These are phyloP conservation scores for Cyanocitta stelleri DNA, from an alignment of 2,113 vertebrate species.

Conservation along the genomic window DNA sequence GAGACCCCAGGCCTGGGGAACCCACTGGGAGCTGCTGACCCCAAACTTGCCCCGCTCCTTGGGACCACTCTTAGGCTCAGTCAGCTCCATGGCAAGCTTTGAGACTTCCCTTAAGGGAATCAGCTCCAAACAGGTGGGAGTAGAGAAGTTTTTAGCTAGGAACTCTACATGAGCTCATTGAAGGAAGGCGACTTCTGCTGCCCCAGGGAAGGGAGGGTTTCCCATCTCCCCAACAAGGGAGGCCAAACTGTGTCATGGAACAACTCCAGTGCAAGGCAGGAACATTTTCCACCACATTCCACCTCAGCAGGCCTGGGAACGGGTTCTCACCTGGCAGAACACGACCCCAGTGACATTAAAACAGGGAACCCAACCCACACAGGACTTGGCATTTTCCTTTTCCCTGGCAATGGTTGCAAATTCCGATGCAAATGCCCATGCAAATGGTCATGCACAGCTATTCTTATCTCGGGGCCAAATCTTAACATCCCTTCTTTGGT, in stretches of 20 bases:
- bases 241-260: not conserved
- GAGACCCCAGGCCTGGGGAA: not conserved
- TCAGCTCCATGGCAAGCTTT: not conserved
- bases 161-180: not conserved
- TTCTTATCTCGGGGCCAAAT: constrained; percentile 1
- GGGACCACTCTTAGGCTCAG: not conserved
- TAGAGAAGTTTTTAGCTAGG: not conserved
- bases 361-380: not conserved
- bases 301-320: not conserved
- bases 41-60: not conserved
- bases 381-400: not conserved
- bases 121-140: not conserved
- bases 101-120: not conserved
- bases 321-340: not conserved
- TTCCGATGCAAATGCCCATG: not conserved
- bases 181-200: not conserved
- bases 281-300: not conserved
- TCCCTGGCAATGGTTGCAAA: not conserved
- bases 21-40: not conserved
- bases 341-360: not conserved
- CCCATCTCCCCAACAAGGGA: not conserved
- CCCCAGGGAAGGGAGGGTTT: not conserved
- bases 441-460: not conserved
- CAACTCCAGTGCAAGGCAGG: not conserved
- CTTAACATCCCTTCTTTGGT: not conserved